These are phyloP conservation scores for Orgyia antiqua DNA, from an alignment of 2,888 invertebrate species.

Conservation along the genomic window DNA sequence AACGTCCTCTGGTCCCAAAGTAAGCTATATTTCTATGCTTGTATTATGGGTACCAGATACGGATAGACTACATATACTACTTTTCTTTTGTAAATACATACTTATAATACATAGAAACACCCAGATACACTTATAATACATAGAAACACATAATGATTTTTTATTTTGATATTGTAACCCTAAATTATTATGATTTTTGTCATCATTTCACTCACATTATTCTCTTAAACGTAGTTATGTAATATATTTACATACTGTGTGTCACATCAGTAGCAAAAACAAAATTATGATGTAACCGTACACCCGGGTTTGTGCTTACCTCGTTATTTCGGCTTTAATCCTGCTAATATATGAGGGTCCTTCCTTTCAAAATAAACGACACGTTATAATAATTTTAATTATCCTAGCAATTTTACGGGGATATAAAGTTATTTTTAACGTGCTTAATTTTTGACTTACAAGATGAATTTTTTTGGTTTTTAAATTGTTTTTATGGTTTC, in stretches of 20 bases:
- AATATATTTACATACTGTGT: neutral
- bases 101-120: too few species aligned
- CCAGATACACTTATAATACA: too few species aligned
- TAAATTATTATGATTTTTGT: neutral
- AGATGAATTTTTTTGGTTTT: too few species aligned
- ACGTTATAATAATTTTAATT: constrained; percentile 34
- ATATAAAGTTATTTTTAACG: constrained; percentile 7
- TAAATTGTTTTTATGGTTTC: too few species aligned
- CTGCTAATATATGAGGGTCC: constrained; percentile 31
- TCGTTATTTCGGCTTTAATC: constrained; percentile 27
- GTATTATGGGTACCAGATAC: too few species aligned
- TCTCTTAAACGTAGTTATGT: neutral
- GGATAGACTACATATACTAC: too few species aligned
- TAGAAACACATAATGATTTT: too few species aligned
- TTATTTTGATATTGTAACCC: too few species aligned
- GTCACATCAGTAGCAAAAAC: constrained; percentile 3
- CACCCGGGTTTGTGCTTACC: constrained; percentile 10
- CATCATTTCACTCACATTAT: neutral
- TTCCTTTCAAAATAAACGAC: constrained; percentile 25
- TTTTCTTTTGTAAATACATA: too few species aligned
- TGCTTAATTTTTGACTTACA: constrained; percentile 4
- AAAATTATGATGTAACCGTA: constrained; percentile 12
- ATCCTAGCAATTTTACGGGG: constrained; percentile 13
- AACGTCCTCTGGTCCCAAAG: too few species aligned
- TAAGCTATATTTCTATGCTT: too few species aligned